phyloP scores from a whole-genome alignment of 2,113 vertebrate genomes.

The Cavia aperea region DNA sequence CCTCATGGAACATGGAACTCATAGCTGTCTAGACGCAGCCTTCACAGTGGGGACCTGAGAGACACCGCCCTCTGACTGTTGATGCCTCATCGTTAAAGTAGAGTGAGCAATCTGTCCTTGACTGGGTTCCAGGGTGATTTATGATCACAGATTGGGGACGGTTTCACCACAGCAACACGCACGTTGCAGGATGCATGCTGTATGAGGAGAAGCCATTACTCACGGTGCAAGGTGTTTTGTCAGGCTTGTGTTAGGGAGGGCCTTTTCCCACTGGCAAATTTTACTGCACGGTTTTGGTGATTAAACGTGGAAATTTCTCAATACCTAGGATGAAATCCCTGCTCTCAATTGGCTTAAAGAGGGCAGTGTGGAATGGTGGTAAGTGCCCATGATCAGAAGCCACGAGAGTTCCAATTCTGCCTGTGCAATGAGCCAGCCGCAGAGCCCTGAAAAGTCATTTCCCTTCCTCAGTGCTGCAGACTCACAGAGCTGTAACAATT shows the following conservation, averaged over 20 bases:
- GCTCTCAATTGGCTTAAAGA: background rate
- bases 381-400: background rate
- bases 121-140: fast-evolving
- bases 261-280: background rate
- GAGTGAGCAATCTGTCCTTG: too few species aligned
- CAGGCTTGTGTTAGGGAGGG: background rate
- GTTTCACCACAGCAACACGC: background rate
- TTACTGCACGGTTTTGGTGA: background rate
- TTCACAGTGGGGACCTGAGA: background rate
- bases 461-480: background rate
- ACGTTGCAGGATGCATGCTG: fast-evolving
- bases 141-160: fast-evolving
- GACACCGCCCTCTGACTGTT: fast-evolving
- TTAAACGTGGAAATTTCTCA: background rate
- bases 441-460: background rate
- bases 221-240: background rate
- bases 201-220: background rate
- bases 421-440: fast-evolving
- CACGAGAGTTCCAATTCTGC: background rate
- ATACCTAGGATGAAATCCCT: background rate
- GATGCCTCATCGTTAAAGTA: background rate
- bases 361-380: fast-evolving
- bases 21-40: background rate
- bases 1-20: fast-evolving
- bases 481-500: fast-evolving